phyloP scores from a whole-genome alignment of 2,888 invertebrate species.

The Bombylius discolor region DNA sequence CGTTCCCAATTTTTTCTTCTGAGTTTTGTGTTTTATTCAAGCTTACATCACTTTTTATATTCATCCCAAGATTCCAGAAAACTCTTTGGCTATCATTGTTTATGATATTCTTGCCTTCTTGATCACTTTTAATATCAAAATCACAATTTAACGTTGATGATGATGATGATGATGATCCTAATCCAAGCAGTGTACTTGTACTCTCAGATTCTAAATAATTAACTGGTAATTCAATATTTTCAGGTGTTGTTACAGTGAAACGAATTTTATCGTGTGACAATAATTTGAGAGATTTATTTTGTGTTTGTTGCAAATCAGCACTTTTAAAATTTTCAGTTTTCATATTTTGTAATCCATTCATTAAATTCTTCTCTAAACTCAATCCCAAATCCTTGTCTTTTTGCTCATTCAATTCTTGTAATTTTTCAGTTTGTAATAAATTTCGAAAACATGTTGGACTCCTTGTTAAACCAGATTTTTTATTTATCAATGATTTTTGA shows the following conservation, averaged over 20 bases:
- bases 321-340: constrained; percentile 27
- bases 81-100: not conserved
- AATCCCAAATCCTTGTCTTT: not conserved
- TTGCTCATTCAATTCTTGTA: constrained; percentile 13
- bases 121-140: too few species aligned
- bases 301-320: constrained; percentile 25
- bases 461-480: constrained; percentile 20
- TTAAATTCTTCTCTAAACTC: constrained; percentile 9
- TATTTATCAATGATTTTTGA: not conserved
- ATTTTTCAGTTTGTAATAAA: constrained; percentile 20
- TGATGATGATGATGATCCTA: too few species aligned
- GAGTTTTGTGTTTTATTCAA: too few species aligned
- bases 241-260: constrained; percentile 32
- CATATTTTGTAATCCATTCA: constrained; percentile 19
- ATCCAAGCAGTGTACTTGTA: not conserved
- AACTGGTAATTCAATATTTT: constrained; percentile 27
- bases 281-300: constrained; percentile 5
- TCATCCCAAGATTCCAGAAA: not conserved
- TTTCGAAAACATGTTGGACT: constrained; percentile 30
- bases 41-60: not conserved
- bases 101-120: too few species aligned
- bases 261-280: constrained; percentile 20
- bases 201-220: not conserved
- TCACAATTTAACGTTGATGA: not conserved
- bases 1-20: not conserved